These are phyloP conservation scores for Rana temporaria DNA, from an alignment of 2,113 vertebrate genomes.

Conservation along the genomic window DNA sequence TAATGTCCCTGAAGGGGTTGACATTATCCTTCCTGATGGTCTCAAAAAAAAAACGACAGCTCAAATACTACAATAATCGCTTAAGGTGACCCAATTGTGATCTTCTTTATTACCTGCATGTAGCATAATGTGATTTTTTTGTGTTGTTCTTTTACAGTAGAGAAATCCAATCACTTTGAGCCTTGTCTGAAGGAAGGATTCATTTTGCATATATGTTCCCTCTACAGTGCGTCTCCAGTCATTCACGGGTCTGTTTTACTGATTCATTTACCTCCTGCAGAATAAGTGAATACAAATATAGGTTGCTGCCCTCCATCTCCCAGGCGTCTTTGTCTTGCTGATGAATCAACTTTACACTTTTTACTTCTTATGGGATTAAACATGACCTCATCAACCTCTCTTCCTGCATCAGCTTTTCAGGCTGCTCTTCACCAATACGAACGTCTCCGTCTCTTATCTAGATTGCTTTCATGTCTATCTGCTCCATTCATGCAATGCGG, in stretches of 20 bases:
- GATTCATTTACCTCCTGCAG: not conserved
- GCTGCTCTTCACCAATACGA: not conserved
- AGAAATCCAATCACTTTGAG: no score
- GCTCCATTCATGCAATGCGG: constrained; percentile 3
- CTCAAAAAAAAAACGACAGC: no score
- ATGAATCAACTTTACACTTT: constrained; percentile 38
- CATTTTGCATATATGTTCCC: no score
- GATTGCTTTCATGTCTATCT: constrained; percentile 36
- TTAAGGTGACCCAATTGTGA: no score
- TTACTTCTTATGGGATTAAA: constrained; percentile 34
- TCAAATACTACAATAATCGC: no score
- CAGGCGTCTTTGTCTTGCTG: constrained; percentile 25
- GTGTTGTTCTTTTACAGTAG: no score
- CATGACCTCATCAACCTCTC: constrained; percentile 29
- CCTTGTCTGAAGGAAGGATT: no score
- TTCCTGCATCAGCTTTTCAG: constrained; percentile 18
- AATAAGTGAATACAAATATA: constrained; percentile 2
- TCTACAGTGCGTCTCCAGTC: not conserved
- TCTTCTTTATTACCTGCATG: no score
- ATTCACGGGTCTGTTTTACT: no score
- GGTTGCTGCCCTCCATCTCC: constrained; percentile 24
- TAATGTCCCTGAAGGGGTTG: no score
- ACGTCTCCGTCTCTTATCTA: constrained; percentile 32
- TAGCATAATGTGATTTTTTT: no score
- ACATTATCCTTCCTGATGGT: no score